Base-by-base conservation (phyloP, 2,113 vertebrate genomes). In the Nycticryphes semicollaris region DNA sequence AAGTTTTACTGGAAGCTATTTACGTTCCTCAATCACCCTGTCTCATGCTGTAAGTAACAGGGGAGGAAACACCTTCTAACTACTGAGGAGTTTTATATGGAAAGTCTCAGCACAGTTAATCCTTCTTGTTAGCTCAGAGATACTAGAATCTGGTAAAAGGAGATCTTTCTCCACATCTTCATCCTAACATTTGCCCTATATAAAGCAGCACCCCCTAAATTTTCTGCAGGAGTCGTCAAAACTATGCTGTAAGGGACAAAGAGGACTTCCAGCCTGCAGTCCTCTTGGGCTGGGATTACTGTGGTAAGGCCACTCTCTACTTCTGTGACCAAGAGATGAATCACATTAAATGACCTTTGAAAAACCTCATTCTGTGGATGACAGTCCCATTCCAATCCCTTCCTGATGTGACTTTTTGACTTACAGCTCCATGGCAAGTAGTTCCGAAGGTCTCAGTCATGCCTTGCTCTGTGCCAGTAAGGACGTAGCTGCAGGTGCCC, bases 401-500 rank as follows among this genome's bases (percentile, higher is more conserved):
- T 59, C 15, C 25, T 24, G 15, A 93, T 93, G 69, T 20, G 31
- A 51, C 8, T 30, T 31, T 86, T 87, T 69, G 93, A 98, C 98
- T 98, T 98, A 99, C 99, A 90, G 99, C 99, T 91, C 99, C 99
- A 18, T 99, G 99, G 64, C 99, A 99, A 63, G 99, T 99, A 90
- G 99, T 99, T 53, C 99, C 99, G 3, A 99, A 99, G 8, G 99
- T 99, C 96, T 99, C 99, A 1, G 98, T 99, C 99, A 99, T 99
- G 92, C 99, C 99, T 80, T 99, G 98, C 7, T 99, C 99, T 0
- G 99, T 99, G 63, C 99, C 99, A 2, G 99, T 99, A 59, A 99
- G 98, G 83, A 99, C 99, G 2, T 99, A 99, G 89, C 99, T 99
- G 87, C 99, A 99, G 82, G 99, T 99, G 54, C 99, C 99, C 99